These are phyloP conservation scores for Sepioteuthis lessoniana DNA, from an alignment of 2,888 invertebrate species.

Conservation along the genomic window DNA sequence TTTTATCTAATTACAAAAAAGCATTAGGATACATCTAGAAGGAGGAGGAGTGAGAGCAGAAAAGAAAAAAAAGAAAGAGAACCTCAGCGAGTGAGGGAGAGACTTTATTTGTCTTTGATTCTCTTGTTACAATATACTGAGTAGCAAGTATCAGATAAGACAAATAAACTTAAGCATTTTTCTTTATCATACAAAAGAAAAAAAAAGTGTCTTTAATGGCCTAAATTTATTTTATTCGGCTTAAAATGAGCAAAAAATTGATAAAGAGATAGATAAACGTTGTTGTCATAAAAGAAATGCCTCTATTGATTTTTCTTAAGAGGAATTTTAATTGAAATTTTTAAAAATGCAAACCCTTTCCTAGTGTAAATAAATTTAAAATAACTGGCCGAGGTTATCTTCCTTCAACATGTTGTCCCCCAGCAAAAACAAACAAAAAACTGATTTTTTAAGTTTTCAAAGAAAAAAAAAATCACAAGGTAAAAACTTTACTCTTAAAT, in stretches of 20 bases:
- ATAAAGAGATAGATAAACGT: not conserved
- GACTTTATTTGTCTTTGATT: not conserved
- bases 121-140: not conserved
- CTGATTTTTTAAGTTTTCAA: too few species aligned
- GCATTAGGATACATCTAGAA: not conserved
- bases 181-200: not conserved
- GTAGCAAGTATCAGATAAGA: too few species aligned
- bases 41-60: not conserved
- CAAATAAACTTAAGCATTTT: not conserved
- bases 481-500: too few species aligned
- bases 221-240: not conserved
- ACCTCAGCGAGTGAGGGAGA: too few species aligned
- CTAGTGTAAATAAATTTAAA: too few species aligned
- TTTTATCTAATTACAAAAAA: constrained; percentile 35
- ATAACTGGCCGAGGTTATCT: too few species aligned
- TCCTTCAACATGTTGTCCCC: too few species aligned
- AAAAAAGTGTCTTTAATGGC: not conserved
- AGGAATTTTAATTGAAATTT: not conserved
- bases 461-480: too few species aligned
- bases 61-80: not conserved
- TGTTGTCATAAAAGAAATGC: too few species aligned
- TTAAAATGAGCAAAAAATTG: not conserved
- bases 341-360: not conserved
- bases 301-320: not conserved
- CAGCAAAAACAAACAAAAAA: too few species aligned